phyloP scores from a whole-genome alignment of 2,797 vertebrate genomes.

The Hoplostethus atlanticus region DNA sequence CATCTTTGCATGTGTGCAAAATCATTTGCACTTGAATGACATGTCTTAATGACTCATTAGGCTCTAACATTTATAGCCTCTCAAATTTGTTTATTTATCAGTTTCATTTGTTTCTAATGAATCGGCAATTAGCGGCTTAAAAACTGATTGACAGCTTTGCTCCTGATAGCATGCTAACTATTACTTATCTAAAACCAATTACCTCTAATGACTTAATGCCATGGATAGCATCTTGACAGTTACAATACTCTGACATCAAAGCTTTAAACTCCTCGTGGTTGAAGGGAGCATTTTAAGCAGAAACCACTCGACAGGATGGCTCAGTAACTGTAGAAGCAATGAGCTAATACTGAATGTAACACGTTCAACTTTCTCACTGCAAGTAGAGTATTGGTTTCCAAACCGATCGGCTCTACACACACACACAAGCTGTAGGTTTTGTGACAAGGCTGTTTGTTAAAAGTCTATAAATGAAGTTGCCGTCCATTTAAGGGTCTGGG shows the following conservation, averaged over 20 bases:
- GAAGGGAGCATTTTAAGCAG: slow-evolving; percentile 1
- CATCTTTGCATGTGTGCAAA: not conserved
- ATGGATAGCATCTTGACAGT: slow-evolving; percentile 25
- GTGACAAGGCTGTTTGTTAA: too few species aligned
- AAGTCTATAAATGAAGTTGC: too few species aligned
- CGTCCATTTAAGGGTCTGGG: too few species aligned
- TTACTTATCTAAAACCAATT: slow-evolving; percentile 54
- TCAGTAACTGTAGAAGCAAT: too few species aligned
- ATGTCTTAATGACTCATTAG: slow-evolving; percentile 51
- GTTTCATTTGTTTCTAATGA: slow-evolving; percentile 68
- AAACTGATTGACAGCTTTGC: slow-evolving; percentile 63
- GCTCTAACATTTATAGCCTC: slow-evolving; percentile 21
- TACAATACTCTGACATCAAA: slow-evolving; percentile 1
- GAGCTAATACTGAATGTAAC: too few species aligned
- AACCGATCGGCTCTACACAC: too few species aligned
- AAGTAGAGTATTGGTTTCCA: too few species aligned
- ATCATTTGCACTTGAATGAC: slow-evolving; percentile 47
- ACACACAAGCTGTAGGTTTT: too few species aligned
- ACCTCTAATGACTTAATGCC: slow-evolving; percentile 47
- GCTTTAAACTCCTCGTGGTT: slow-evolving; percentile 13
- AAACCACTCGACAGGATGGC: not conserved
- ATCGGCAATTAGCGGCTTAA: slow-evolving; percentile 56
- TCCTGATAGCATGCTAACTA: slow-evolving; percentile 25
- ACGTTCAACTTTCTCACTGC: too few species aligned
- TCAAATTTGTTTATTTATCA: slow-evolving; percentile 43